Percentiles rank a stretch among this genome's conserved stretches.
Evolutionary conservation across 2,113 vertebrate species (phyloP).

Genomic region (Prunella fulvescens): DNA sequence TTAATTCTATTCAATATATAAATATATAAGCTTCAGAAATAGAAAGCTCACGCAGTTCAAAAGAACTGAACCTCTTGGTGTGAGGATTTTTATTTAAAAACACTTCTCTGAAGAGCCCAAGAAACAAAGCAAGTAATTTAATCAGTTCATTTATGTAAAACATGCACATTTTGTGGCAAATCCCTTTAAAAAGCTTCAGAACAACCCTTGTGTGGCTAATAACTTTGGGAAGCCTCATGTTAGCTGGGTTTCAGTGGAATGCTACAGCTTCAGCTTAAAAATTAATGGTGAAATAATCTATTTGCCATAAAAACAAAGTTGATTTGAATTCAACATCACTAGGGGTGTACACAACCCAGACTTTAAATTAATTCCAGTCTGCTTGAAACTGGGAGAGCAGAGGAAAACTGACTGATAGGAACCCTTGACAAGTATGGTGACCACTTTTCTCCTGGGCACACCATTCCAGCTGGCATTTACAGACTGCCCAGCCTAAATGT

Average conservation of each 20-base stretch:
- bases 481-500: not conserved
- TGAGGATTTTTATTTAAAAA: not conserved
- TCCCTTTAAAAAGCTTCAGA: not conserved
- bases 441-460: not conserved
- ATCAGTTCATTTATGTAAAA: not conserved
- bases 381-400: not conserved
- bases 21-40: not conserved
- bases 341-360: not conserved
- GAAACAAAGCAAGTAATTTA: not conserved
- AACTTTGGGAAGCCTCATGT: not conserved
- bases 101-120: not conserved
- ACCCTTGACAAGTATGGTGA: not conserved
- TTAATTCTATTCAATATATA: not conserved
- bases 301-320: not conserved
- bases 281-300: not conserved
- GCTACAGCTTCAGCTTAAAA: not conserved
- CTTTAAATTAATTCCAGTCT: not conserved
- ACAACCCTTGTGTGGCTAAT: not conserved
- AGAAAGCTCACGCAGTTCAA: not conserved
- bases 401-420: not conserved
- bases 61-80: not conserved
- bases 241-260: not conserved
- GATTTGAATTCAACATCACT: not conserved
- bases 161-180: not conserved
- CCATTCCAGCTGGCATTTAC: not conserved